These are phyloP conservation scores for Chironomus riparius DNA, from an alignment of 2,888 invertebrate species.

Conservation along the genomic window DNA sequence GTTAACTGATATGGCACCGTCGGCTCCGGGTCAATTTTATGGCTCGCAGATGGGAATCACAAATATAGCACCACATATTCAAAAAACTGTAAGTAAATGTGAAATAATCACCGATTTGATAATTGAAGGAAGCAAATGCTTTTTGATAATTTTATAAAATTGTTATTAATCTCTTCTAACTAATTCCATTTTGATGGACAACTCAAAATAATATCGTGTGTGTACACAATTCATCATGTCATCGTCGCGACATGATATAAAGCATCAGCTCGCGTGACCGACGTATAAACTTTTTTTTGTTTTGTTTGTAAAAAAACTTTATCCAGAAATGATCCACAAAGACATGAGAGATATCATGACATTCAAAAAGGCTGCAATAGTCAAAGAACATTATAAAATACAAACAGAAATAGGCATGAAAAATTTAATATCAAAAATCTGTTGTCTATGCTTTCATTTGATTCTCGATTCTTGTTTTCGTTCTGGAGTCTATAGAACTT, in stretches of 20 bases:
- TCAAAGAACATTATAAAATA: neutral
- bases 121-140: neutral
- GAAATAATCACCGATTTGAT: too few species aligned
- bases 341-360: neutral
- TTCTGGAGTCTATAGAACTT: neutral
- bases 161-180: neutral
- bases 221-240: neutral
- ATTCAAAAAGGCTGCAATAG: too few species aligned
- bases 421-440: constrained; percentile 12
- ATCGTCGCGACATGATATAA: constrained; percentile 14
- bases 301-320: neutral
- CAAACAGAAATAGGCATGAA: neutral
- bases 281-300: neutral
- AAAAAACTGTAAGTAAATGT: constrained; percentile 40
- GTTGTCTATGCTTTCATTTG: neutral
- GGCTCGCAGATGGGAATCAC: constrained; percentile 52
- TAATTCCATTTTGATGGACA: neutral
- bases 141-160: neutral
- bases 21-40: constrained; percentile 51
- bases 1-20: constrained; percentile 54
- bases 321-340: neutral
- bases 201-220: neutral
- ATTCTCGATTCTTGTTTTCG: neutral
- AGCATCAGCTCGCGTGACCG: constrained; percentile 20
- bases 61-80: constrained; percentile 42